Base-by-base conservation (phyloP, 2,797 vertebrate species). In the Synaphobranchus kaupii region DNA sequence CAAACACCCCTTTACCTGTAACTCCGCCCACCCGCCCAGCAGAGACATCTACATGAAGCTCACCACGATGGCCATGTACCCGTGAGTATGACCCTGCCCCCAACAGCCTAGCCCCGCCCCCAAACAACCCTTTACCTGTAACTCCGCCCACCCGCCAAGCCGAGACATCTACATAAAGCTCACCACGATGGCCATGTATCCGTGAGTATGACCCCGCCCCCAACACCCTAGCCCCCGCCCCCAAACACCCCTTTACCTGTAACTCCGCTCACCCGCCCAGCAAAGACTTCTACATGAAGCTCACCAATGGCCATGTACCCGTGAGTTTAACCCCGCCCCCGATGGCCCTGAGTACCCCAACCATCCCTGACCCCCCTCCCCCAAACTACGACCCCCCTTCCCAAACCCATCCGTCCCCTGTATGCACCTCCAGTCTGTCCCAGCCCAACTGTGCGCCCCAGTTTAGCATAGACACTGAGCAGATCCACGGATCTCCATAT, bases 181-280 rank as follows among this genome's bases (percentile, higher is more conserved):
- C 95, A 98, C 99, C 92, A 99, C 98, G 28, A 98, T 99, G 98
- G 98, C 98, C 92, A 99, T 99, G 98, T 99, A 99, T 90, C 98
- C 98, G 98, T 99, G 96, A 99, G 98, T 99, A 97, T 87, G 8
- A 52, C 4, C 3, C 8, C 10, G 10, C 17, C 34, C 8, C 13
- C 28, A 28, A 12, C 28, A 78, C 63, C n/a, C 22, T 20, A 6
- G 22, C 47, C 44, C 31, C 15, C 15, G 12, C 31, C 3, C 39
- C 1, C 52, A 44, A 58, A 78, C 9, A 52, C 5, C 6, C 10
- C 12, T 9, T 15, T 31, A 6, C 17, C 28, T n/a, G 8, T 39
- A 39, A 39, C 39, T 1, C 39, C 39, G 1, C 39, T 2, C 1
- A 39, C 1, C 39, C 39, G 39, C 39, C 39, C 0, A 39, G 39